Base-by-base conservation (phyloP, 64 coral and sea anemone species). In the Orbicella faveolata region DNA sequence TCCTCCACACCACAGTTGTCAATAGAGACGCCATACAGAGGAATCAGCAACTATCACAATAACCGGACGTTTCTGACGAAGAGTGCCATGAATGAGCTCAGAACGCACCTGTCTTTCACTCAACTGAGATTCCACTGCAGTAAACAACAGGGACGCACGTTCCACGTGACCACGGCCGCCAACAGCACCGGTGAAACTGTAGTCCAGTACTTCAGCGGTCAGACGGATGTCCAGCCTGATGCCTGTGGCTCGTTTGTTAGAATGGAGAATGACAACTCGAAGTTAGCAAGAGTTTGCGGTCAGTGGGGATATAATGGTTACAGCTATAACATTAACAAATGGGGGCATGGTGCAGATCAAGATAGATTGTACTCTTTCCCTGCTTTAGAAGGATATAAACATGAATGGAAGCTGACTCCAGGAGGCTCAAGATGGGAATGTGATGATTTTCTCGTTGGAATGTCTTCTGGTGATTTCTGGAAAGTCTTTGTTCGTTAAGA, bases 381-480 rank as follows among this genome's bases (percentile, higher is more conserved):
- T 51, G 20, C 36, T n/a, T 48, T 16, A 0, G 37, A 30, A 0
- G 4, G 14, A 41, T n/a, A 25, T 14, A 0, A 4, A n/a, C 16
- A 74, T 35, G 2, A 74, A 2, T 74, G 23, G 23, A 1, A 4
- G 23, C 23, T 74, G 8, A 74, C 72, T 35, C 34, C 72, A 26
- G 72, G 72, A 0, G 23, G 23, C 23, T 57, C 54, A 57, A 74
- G 72, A 35, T 35, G 23, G 72, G 72, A 74, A 74, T 79, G 77
- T 17, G 77, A 79, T 79, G 77, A 79, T 37, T 52, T 8, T 57
- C 13, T 57, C 54, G 54, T 57, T 57, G 66, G 66, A 6, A 2
- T 82, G 9, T 82, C 55, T 17, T 15, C 79, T 26, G 79, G 79
- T 44, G 79, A 82, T 79, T 79, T 52, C 36, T 78, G 76, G 76